Base-by-base conservation (phyloP, 2,888 invertebrate genomes). In the Andrena praecox region DNA sequence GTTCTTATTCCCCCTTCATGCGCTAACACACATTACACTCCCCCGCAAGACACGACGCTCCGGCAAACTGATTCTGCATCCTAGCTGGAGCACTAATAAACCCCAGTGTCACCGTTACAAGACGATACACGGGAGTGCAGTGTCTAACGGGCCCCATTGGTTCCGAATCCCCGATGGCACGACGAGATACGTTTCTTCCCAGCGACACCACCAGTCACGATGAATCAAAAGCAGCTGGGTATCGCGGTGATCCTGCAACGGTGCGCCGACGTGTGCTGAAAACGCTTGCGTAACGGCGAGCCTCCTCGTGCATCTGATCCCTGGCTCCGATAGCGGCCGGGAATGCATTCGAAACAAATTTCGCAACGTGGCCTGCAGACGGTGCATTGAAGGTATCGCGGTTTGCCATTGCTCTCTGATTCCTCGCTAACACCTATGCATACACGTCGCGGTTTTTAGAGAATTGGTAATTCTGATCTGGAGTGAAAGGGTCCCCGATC, bases 161-260 rank as follows among this genome's bases (percentile, higher is more conserved):
- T 68, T 29, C 59, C 56, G 56, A 52, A 77, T 59, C 73, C 74
- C 33, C 66, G 81, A 71, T 67, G 7, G 27, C 68, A 56, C 35
- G 24, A 10, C 66, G 68, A 85, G 74, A 73, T 80, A 68, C 54
- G 35, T 56, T 72, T 29, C 68, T 70, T 56, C 72, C 31, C 27
- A 16, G n/a, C 60, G 29, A 63, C 66, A 71, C 66, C 54, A 20
- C 63, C 54, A 50, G 79, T 79, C 81, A 81, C 75, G 64, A 75
- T 60, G 81, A 84, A 77, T 86, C 72, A 77, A 85, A 84, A 79
- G 42, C 77, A 72, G 50, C 33, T 67, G 70, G 63, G 56, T 52
- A 74, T 10, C 56, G 56, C 56, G 27, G 27, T 27, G 56, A 24
- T 16, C 42, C 59, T 67, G 31, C 77, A 75, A 52, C 71, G 42